These are phyloP conservation scores for Argyra leucocephala DNA, from an alignment of 2,888 invertebrate species.

Conservation along the genomic window DNA sequence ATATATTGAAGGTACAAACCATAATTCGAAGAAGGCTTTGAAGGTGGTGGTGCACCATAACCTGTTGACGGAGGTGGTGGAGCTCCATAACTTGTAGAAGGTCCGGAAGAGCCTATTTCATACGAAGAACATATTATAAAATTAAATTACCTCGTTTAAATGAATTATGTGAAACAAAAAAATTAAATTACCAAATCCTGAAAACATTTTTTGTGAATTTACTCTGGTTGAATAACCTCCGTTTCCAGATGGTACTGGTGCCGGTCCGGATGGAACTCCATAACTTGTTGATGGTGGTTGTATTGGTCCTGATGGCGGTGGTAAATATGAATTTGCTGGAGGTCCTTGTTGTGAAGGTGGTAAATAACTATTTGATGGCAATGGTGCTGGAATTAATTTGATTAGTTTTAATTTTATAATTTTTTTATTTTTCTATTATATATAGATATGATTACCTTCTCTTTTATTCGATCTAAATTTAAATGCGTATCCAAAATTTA, in stretches of 20 bases:
- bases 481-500: neutral
- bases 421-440: neutral
- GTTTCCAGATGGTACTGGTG: slow-evolving; percentile 31
- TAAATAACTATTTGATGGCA: slow-evolving; percentile 32
- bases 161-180: too few species aligned
- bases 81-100: slow-evolving; percentile 33
- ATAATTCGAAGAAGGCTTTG: slow-evolving; percentile 23
- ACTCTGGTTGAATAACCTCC: slow-evolving; percentile 28
- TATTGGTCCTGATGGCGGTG: slow-evolving; percentile 44
- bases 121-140: too few species aligned
- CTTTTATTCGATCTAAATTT: neutral
- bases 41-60: slow-evolving; percentile 37
- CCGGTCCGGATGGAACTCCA: slow-evolving; percentile 46
- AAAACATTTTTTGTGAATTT: slow-evolving; percentile 37
- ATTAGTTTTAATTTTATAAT: neutral
- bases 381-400: neutral
- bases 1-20: slow-evolving; percentile 17
- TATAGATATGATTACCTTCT: neutral
- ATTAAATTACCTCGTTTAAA: too few species aligned
- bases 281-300: slow-evolving; percentile 47
- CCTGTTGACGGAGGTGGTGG: slow-evolving; percentile 34
- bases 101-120: slow-evolving; percentile 35
- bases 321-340: slow-evolving; percentile 50
- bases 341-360: slow-evolving; percentile 42
- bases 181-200: slow-evolving; percentile 47